Conservation (phyloP, 2,888 invertebrate genomes). For the Ophion slaviceki region DNA sequence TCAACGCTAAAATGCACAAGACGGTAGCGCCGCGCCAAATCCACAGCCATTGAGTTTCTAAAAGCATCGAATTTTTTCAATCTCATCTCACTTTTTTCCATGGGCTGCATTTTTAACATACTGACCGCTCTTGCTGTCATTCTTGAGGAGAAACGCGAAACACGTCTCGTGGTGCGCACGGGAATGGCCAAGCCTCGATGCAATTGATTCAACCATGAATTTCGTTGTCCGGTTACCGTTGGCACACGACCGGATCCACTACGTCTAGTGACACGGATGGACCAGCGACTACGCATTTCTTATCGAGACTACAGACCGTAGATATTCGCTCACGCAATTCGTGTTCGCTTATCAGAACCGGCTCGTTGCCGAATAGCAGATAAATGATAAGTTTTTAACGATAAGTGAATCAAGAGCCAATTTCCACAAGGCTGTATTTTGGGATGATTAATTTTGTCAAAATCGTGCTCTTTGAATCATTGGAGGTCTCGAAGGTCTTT, state of each 20-base stretch:
- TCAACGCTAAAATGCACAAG: constrained; percentile 70
- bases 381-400: constrained; percentile 5
- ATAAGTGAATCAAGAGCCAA: not conserved
- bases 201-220: constrained; percentile 7
- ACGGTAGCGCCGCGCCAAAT: constrained; percentile 74
- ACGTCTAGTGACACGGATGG: not conserved
- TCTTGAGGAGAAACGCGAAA: not conserved
- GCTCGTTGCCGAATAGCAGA: not conserved
- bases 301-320: not conserved
- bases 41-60: constrained; percentile 75
- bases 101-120: not conserved
- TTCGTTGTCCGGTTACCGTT: not conserved
- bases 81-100: not conserved
- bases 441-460: not conserved
- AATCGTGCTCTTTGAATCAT: not conserved
- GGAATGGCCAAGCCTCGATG: not conserved
- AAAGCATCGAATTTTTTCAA: constrained; percentile 52
- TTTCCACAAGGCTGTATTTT: not conserved
- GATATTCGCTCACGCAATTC: not conserved
- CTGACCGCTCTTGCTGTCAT: constrained; percentile 1
- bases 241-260: not conserved
- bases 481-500: too few relatives aligned
- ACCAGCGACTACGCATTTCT: not conserved
- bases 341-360: not conserved
- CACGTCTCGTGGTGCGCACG: not conserved